These are phyloP conservation scores for Desoria tigrina DNA, from an alignment of 2,888 invertebrate genomes.

Conservation along the genomic window DNA sequence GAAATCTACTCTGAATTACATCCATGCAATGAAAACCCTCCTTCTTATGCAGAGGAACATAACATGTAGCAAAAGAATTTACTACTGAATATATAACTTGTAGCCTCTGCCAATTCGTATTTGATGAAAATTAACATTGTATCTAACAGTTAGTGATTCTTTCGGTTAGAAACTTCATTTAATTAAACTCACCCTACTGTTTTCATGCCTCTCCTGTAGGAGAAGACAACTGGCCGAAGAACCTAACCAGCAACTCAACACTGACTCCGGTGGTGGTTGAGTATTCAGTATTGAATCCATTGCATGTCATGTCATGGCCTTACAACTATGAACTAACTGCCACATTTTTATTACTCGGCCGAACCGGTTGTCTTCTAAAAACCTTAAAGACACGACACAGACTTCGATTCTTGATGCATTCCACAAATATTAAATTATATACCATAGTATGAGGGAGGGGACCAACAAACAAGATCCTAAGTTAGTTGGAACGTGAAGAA, in stretches of 20 bases:
- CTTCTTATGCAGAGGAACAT: too few species aligned
- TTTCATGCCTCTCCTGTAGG: not conserved
- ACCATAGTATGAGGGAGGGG: too few species aligned
- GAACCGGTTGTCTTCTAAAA: slow-evolving; percentile 24
- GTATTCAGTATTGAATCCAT: too few species aligned
- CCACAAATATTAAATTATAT: too few species aligned
- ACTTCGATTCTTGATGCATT: too few species aligned
- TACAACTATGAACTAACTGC: slow-evolving; percentile 11
- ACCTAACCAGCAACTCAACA: slow-evolving; percentile 5
- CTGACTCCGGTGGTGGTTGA: too few species aligned
- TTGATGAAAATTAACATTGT: not conserved
- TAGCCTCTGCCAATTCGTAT: not conserved
- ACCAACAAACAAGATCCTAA: too few species aligned
- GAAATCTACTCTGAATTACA: too few species aligned
- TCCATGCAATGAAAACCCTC: too few species aligned
- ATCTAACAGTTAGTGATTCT: not conserved
- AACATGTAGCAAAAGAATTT: not conserved
- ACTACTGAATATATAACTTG: not conserved
- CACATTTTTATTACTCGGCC: slow-evolving; percentile 20
- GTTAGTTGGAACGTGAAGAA: too few species aligned
- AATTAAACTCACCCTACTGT: not conserved
- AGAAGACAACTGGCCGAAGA: not conserved
- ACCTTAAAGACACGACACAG: too few species aligned
- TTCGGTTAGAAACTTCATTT: not conserved
- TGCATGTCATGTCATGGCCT: too few species aligned